Conservation (phyloP, 2,888 invertebrate genomes). For the Pseudolycoriella hygida region DNA sequence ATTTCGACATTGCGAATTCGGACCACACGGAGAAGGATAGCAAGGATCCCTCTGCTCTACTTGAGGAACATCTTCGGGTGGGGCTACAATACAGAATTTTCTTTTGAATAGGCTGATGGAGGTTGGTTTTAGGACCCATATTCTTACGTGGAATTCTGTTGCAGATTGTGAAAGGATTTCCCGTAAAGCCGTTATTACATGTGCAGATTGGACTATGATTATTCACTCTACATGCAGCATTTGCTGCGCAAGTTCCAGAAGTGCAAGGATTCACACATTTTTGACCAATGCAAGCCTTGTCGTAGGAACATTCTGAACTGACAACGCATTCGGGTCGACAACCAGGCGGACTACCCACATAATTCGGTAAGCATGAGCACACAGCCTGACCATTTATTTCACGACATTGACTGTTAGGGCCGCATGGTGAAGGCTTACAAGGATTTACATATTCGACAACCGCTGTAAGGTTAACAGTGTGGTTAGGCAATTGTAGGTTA, state of each 20-base stretch:
- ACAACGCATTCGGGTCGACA: conserved; percentile 69
- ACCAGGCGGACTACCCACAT: conserved; percentile 57
- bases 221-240: conserved; percentile 61
- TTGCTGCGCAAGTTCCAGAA: conserved; percentile 58
- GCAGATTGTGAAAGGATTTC: conserved; percentile 1
- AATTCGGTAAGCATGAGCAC: conserved; percentile 54
- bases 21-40: conserved; percentile 61
- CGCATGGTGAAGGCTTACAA: conserved; percentile 61
- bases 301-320: conserved; percentile 58
- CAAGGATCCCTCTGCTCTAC: conserved; percentile 40
- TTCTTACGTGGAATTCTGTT: not conserved
- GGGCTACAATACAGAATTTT: conserved; percentile 9
- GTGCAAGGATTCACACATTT: conserved; percentile 66
- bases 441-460: conserved; percentile 30
- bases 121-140: not conserved
- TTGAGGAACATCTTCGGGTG: conserved; percentile 18
- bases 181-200: conserved; percentile 46
- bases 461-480: conserved; percentile 15
- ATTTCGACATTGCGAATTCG: conserved; percentile 54
- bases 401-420: conserved; percentile 57
- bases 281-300: conserved; percentile 56
- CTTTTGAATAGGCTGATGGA: not conserved
- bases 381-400: conserved; percentile 48
- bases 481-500: no score
- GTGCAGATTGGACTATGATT: conserved; percentile 71